phyloP scores from a whole-genome alignment of 1,140 invertebrate genomes.

The Drosophila mayri region DNA sequence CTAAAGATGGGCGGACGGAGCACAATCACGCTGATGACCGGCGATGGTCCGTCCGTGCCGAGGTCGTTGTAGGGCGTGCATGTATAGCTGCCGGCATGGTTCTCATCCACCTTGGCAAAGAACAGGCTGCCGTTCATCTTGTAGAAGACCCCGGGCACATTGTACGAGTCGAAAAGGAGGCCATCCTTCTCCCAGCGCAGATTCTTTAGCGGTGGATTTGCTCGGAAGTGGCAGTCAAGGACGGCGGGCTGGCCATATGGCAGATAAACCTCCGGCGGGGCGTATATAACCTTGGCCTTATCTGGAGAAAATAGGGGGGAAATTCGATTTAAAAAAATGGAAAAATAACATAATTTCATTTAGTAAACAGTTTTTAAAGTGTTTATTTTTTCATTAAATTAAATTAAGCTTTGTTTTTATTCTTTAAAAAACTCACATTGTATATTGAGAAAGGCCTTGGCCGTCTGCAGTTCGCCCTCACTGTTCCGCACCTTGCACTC shows the following conservation, averaged over 20 bases:
- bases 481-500: constrained; percentile 94
- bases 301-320: constrained; percentile 86
- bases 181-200: constrained; percentile 97
- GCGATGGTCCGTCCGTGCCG: constrained; percentile 93
- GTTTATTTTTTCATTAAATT: neutral
- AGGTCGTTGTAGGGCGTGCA: constrained; percentile 97
- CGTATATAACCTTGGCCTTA: constrained; percentile 96
- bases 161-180: constrained; percentile 95
- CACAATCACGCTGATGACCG: constrained; percentile 94
- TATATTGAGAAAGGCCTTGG: constrained; percentile 96
- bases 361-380: neutral
- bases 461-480: constrained; percentile 92
- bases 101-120: constrained; percentile 92
- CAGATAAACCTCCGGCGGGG: constrained; percentile 94
- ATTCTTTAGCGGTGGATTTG: constrained; percentile 96
- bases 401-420: too few relatives aligned
- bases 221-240: constrained; percentile 96
- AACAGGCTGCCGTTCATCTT: constrained; percentile 94
- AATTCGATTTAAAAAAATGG: neutral
- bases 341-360: neutral
- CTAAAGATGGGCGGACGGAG: constrained; percentile 93
- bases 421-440: constrained; percentile 94
- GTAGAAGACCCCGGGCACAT: constrained; percentile 93
- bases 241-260: constrained; percentile 95
- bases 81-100: constrained; percentile 92